These are phyloP conservation scores for Calvadosia cruxmelitensis DNA, from an alignment of 30 jellyfish, hydroid and myxozoan genomes.

Conservation along the genomic window DNA sequence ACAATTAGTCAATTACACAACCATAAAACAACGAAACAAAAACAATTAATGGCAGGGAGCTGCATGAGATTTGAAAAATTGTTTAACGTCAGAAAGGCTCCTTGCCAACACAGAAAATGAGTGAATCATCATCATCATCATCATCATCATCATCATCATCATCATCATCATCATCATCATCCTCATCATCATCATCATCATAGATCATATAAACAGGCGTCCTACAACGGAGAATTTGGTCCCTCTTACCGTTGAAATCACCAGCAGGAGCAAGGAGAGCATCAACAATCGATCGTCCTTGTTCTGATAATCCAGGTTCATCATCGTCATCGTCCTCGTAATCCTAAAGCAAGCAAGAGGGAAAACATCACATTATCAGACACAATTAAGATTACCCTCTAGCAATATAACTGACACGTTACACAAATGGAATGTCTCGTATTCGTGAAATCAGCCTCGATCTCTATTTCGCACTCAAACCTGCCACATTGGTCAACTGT, in stretches of 20 bases:
- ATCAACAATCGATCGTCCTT: constrained; percentile 53
- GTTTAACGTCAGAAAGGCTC: neutral
- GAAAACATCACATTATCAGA: too few relatives aligned
- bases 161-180: neutral
- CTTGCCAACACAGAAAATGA: neutral
- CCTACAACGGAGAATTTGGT: too few relatives aligned
- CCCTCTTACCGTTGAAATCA: constrained; percentile 55
- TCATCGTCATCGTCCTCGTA: constrained; percentile 68
- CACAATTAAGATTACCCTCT: too few relatives aligned
- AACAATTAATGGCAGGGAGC: neutral
- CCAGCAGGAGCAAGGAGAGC: constrained; percentile 80
- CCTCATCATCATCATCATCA: too few relatives aligned
- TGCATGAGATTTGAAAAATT: neutral
- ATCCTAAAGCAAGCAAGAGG: too few relatives aligned
- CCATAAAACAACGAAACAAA: neutral
- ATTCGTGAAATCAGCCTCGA: too few relatives aligned
- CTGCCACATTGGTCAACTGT: too few relatives aligned
- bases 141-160: neutral
- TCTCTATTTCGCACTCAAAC: too few relatives aligned
- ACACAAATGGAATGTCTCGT: too few relatives aligned
- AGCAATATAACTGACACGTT: too few relatives aligned
- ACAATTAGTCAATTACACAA: neutral
- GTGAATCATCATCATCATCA: neutral
- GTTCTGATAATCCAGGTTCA: constrained; percentile 7
- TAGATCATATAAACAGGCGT: too few relatives aligned